Base-by-base conservation (phyloP, 2,113 vertebrate species). In the Oryzias curvinotus region DNA sequence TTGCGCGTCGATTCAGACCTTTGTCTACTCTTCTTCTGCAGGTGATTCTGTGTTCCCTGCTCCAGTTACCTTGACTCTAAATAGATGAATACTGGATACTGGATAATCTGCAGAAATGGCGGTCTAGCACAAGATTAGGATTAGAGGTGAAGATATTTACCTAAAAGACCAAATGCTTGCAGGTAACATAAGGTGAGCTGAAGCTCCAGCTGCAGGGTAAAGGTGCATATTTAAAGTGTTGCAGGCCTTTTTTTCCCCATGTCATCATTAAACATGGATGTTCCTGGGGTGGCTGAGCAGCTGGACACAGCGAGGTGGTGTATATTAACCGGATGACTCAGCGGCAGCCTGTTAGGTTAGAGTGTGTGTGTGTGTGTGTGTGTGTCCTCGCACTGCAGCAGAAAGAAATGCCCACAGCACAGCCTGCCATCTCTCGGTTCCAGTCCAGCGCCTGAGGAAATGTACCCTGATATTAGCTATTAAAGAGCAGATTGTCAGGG, bases 401-500 rank as follows among this genome's bases (percentile, higher is more conserved):
- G 65, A 55, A 61, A 78, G 80, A 72, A 57, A 69, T 77, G 83
- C 79, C 83, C 85, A 72, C 62, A 81, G 78, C 76, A 47, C 68
- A 28, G 78, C 73, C 74, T 42, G 50, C 78, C 83, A 82, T 87
- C 86, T 87, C 87, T 86, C 85, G 77, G 90, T 91, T 91, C 89
- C 88, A 83, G 78, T 87, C 85, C 89, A 91, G 80, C 62, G 89
- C 88, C 58, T 60, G 81, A 92, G 91, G 91, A 92, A 92, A 90
- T 92, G 90, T 91, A 91, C 62, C 91, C 90, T 91, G 91, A 90
- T 91, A 91, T 91, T 88, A 92, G 91, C 91, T 88, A 91, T 91
- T 91, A 91, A 91, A 90, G 90, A 89, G 90, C 90, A 90, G 90
- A 90, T 88, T 90, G 90, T 91, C 88, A 86, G 78, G 88, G 87